Percentiles rank a stretch among this genome's conserved stretches.
Conservation (phyloP, 2,797 vertebrate genomes). For the Glossophaga mutica region DNA sequence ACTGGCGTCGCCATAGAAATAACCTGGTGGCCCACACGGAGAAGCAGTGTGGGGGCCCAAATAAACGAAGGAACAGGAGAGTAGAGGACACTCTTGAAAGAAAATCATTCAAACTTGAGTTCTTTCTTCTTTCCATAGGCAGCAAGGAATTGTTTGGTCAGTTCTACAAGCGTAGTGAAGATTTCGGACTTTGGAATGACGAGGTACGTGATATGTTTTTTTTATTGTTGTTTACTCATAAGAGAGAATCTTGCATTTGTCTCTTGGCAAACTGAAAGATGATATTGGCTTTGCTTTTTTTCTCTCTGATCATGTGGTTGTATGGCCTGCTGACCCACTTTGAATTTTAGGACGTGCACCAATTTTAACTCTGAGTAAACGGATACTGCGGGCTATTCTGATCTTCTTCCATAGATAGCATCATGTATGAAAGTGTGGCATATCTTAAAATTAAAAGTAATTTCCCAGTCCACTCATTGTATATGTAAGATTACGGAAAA, state of each 20-base stretch:
- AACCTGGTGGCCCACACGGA: neutral
- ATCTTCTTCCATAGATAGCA: neutral
- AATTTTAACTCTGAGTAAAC: neutral
- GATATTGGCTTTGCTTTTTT: neutral
- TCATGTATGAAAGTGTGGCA: neutral
- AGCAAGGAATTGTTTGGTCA: conserved; percentile 92
- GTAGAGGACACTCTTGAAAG: neutral
- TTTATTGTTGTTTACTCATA: neutral
- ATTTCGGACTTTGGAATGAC: conserved; percentile 93
- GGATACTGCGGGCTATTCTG: neutral
- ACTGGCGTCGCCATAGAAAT: neutral
- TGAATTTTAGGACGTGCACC: neutral
- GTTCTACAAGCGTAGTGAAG: conserved; percentile 85
- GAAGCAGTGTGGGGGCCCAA: neutral
- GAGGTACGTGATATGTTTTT: conserved; percentile 78
- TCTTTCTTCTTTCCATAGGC: conserved; percentile 82
- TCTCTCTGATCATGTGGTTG: neutral
- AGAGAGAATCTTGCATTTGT: neutral
- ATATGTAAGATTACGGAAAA: neutral
- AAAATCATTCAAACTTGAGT: neutral
- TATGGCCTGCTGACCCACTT: neutral
- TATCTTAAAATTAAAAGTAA: neutral
- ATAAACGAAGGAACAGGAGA: neutral
- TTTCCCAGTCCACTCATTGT: neutral
- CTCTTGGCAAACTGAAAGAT: neutral